Percentiles rank a stretch among this genome's conserved stretches.
phyloP scores from a whole-genome alignment of 2,797 vertebrate species.

The Sebastes taczanowskii region DNA sequence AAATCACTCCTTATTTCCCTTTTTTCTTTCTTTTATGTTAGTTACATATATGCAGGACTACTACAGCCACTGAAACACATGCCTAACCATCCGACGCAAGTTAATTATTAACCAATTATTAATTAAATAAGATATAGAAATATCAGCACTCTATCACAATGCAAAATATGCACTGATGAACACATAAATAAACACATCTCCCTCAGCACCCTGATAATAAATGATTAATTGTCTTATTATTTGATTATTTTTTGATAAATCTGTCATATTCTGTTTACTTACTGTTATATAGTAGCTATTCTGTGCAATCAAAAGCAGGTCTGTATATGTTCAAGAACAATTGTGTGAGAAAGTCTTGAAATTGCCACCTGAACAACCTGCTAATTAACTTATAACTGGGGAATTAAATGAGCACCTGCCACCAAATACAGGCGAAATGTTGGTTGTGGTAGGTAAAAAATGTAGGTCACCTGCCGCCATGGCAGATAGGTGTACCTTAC shows the following conservation, averaged over 20 bases:
- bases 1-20: neutral
- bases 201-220: neutral
- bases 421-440: neutral
- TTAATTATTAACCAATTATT: neutral
- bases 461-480: too few species aligned
- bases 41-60: neutral
- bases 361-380: neutral
- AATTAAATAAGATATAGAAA: neutral
- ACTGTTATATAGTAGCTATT: neutral
- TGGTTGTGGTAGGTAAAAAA: neutral
- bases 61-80: neutral
- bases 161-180: neutral
- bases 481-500: neutral
- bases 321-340: neutral
- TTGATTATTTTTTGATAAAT: neutral
- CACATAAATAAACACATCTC: too few species aligned
- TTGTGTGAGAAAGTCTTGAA: neutral
- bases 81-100: neutral
- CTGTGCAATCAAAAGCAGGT: neutral
- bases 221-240: too few species aligned
- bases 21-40: neutral
- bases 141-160: neutral
- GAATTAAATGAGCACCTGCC: neutral
- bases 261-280: neutral
- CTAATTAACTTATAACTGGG: neutral